Evolutionary conservation across 2,888 invertebrate genomes (phyloP).

Genomic region (Spodoptera littoralis): DNA sequence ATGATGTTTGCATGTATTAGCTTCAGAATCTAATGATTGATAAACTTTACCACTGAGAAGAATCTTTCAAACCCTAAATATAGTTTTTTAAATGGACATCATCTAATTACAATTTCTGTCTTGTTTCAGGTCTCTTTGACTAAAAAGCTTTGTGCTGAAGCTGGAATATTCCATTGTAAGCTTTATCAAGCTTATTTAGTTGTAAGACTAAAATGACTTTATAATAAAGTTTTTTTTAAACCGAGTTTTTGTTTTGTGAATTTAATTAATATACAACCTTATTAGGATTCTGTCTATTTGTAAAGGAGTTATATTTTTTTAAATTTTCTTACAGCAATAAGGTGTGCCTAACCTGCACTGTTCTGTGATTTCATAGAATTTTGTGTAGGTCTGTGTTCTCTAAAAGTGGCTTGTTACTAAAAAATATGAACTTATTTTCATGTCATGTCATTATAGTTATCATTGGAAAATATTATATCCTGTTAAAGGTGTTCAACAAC

Average conservation of each 20-base stretch:
- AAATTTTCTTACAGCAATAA: too few species aligned
- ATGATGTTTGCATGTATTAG: conserved; percentile 90
- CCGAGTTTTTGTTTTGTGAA: conserved; percentile 8
- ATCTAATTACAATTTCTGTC: conserved; percentile 57
- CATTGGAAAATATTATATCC: too few species aligned
- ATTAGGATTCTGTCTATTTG: too few species aligned
- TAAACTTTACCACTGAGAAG: conserved; percentile 69
- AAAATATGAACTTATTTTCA: too few species aligned
- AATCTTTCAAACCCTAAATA: background rate
- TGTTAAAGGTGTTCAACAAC: too few species aligned
- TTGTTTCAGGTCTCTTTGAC: conserved; percentile 93
- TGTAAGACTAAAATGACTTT: conserved; percentile 80
- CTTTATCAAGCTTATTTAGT: conserved; percentile 84
- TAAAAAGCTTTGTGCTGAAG: conserved; percentile 87
- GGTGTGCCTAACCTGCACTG: too few species aligned
- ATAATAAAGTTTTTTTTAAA: conserved; percentile 74
- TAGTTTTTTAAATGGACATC: background rate
- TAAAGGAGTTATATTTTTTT: too few species aligned
- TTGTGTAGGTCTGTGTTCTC: too few species aligned
- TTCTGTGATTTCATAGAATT: too few species aligned
- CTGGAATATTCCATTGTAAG: conserved; percentile 82
- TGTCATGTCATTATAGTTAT: too few species aligned
- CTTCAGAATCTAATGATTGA: conserved; percentile 86
- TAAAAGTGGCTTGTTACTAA: too few species aligned
- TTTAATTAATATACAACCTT: too few species aligned